These are phyloP conservation scores for Acrocephalus scirpaceus DNA, from an alignment of 2,797 vertebrate species.

Conservation along the genomic window DNA sequence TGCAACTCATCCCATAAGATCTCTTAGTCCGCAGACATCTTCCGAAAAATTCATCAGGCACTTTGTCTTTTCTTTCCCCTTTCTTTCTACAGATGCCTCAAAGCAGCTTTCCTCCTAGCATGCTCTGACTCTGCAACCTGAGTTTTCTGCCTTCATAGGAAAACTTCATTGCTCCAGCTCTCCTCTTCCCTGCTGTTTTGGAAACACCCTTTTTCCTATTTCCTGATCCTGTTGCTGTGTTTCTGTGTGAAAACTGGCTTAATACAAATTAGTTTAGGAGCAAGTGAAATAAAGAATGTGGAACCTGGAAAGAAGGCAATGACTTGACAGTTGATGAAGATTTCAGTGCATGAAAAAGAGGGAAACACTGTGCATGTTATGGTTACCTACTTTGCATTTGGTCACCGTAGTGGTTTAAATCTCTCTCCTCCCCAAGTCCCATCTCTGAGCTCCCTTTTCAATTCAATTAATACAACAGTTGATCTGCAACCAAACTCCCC, in stretches of 20 bases:
- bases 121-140: neutral
- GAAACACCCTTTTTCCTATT: neutral
- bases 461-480: neutral
- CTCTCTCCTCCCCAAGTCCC: neutral
- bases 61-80: neutral
- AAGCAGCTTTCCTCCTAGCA: neutral
- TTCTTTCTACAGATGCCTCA: neutral
- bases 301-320: neutral
- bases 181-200: neutral
- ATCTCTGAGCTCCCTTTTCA: neutral
- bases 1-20: neutral
- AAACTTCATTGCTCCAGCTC: neutral
- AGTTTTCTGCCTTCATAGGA: neutral
- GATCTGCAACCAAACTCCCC: neutral
- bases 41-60: neutral
- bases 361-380: neutral
- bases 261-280: neutral
- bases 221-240: neutral
- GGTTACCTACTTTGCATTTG: neutral
- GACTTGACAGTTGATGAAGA: neutral
- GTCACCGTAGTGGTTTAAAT: neutral
- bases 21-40: neutral
- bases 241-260: neutral
- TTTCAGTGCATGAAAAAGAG: neutral
- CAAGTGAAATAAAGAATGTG: constrained; percentile 10